phyloP scores from a whole-genome alignment of 1,140 invertebrate genomes.

The Sinonovacula constricta region DNA sequence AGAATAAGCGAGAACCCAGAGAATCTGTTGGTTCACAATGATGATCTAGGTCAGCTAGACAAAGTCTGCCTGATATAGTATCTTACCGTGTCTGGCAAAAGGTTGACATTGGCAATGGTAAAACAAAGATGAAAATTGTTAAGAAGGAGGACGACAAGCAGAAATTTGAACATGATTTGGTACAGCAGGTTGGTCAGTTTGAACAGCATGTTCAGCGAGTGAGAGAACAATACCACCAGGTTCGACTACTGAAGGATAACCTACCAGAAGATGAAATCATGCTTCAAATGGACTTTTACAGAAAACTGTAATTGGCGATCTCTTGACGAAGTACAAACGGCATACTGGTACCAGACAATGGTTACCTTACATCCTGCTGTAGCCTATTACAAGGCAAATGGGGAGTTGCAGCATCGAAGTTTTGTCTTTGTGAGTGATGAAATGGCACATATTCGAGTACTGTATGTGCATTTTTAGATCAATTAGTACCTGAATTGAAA shows the following conservation, averaged over 20 bases:
- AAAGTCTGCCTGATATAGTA: neutral
- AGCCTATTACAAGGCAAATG: constrained; percentile 7
- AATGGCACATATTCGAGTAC: constrained; percentile 29
- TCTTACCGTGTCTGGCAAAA: constrained; percentile 18
- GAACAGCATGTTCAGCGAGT: constrained; percentile 14
- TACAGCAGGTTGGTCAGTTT: constrained; percentile 9
- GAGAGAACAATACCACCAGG: constrained; percentile 21
- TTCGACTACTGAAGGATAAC: constrained; percentile 28
- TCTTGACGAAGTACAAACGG: constrained; percentile 49
- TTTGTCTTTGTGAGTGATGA: constrained; percentile 30
- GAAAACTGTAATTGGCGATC: constrained; percentile 46
- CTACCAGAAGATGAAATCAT: constrained; percentile 33
- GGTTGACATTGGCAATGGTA: neutral
- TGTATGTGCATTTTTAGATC: constrained; percentile 26
- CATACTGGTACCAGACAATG: constrained; percentile 29
- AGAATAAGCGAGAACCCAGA: constrained; percentile 8
- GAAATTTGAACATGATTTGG: neutral
- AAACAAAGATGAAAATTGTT: neutral
- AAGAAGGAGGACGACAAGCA: constrained; percentile 9
- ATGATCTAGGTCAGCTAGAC: constrained; percentile 20
- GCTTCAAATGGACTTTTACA: constrained; percentile 49
- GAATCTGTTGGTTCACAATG: constrained; percentile 18
- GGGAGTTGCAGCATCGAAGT: constrained; percentile 23
- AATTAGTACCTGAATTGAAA: constrained; percentile 21
- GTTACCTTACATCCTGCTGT: constrained; percentile 37